Base-by-base conservation (phyloP, 1,140 invertebrate genomes). In the Sycobia sp. region DNA sequence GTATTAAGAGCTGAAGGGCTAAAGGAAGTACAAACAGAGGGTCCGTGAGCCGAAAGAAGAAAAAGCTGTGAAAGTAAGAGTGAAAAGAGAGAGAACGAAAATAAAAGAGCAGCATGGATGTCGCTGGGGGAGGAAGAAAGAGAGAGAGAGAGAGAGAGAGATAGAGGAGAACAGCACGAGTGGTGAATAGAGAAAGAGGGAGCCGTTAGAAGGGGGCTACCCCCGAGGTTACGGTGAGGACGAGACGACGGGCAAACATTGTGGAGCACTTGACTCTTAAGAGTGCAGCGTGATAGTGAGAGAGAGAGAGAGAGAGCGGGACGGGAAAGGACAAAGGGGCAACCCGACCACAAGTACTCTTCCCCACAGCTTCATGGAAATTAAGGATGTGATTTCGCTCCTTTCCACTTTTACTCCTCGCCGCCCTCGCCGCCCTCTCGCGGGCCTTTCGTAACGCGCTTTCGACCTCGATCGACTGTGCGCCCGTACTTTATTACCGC, bases 361-460 rank as follows among this genome's bases (percentile, higher is more conserved):
- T 34, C 58, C 64, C 46, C 67, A 51, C 64, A 68, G 55, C 65
- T 71, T 70, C 68, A 75, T 75, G 73, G 69, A 74, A 73, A 75
- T 73, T 71, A 69, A 74, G 70, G 66, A 71, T 69, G 68, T 67
- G 69, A 74, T 73, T 73, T 73, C 50, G 49, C 44, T 4, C 29
- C 38, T 16, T 41, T 55, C 38, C 23, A 43, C 53, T 55, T n/a
- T 43, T 41, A 55, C n/a, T n/a, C n/a, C n/a, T n/a, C n/a, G n/a
- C n/a, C n/a, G n/a, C n/a, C n/a, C n/a, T n/a, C n/a, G n/a, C n/a
- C n/a, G n/a, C n/a, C n/a, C n/a, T n/a, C n/a, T n/a, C n/a, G n/a
- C n/a, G n/a, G n/a, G n/a, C n/a, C n/a, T n/a, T n/a, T n/a, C n/a
- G n/a, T n/a, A n/a, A n/a, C n/a, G n/a, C n/a, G n/a, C n/a, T n/a